Evolutionary conservation across 2,113 vertebrate genomes (phyloP), one percentile per base, ranked within the genome.

Genomic region (Diglossa brunneiventris): DNA sequence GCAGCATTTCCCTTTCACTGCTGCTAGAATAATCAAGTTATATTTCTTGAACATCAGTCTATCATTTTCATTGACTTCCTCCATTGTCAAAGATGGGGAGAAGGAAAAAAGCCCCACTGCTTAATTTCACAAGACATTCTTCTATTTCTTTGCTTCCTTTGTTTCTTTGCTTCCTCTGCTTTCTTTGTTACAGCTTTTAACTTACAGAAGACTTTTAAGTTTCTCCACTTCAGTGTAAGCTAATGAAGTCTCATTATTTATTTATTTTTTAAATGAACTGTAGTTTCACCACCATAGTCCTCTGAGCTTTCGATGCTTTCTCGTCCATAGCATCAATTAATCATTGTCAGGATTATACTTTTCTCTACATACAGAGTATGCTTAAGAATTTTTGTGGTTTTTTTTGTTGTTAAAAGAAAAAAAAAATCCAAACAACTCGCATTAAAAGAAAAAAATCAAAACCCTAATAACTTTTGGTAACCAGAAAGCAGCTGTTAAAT

Each of bases 21-120:
- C 88, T 91, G 76, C 91, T 95, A 68, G 96, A 96, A 96, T 97
- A 97, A 97, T 97, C 96, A 95, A 97, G 95, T 94, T 96, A 70
- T 84, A 75, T 94, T 90, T 94, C 95, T 94, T 92, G 95, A 97
- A 95, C 69, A 95, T 87, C 95, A 96, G 90, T 96, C 95, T 95
- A 96, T 95, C 87, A 91, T 94, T 96, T 97, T 88, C 94, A 87
- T 95, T 88, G 87, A 95, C 92, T 94, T 93, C 31, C 37, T 92
- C 63, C 3, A 3, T 96, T 95, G 90, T 96, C 92, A 93, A 93
- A 96, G 90, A 90, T 10, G 35, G 41, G 33, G 67, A 88, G 50
- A 61, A 66, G 35, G 46, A 47, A 80, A 80, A 83, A 88, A 92
- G 17, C 5, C 74, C 67, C 37, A 74, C 85, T 94, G 66, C 90